Conservation (phyloP, 53 echinoderm and acorn worm genomes). For the Temnopleurus reevesii region DNA sequence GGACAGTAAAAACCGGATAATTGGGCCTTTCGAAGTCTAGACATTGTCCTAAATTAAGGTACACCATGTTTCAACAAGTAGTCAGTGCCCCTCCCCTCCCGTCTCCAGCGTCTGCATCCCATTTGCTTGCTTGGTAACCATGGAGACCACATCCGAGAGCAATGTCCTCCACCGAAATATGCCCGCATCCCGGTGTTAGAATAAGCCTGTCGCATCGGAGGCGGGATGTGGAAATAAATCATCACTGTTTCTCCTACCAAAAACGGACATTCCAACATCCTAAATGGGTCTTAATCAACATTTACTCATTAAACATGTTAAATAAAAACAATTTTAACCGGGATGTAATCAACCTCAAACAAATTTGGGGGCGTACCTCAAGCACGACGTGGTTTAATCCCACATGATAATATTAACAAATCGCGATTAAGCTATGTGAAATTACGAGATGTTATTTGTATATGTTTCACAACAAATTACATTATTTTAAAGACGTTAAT, state of each 20-base stretch:
- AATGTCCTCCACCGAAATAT: background rate
- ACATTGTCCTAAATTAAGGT: slow-evolving; percentile 20
- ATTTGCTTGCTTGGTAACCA: background rate
- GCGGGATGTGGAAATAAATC: background rate
- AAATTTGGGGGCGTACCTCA: no score
- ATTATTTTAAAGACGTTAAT: no score
- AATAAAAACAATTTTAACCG: no score
- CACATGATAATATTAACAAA: no score
- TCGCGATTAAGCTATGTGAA: no score
- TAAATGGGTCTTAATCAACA: background rate
- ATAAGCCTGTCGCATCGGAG: background rate
- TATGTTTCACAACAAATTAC: no score
- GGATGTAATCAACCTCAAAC: no score
- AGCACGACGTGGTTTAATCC: no score
- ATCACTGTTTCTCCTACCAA: background rate
- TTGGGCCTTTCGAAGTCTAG: slow-evolving; percentile 19
- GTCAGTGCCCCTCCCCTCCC: background rate
- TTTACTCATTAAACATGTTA: no score
- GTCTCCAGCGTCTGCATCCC: background rate
- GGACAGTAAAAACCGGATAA: background rate
- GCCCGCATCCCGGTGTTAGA: background rate
- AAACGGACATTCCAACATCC: background rate
- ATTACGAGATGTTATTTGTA: no score
- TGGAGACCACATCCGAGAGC: slow-evolving; percentile 22
- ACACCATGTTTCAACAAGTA: background rate